A percentile compares a stretch with the other conserved stretches of the same genome.
Conservation (phyloP, 2,113 vertebrate genomes). For the Tapirus terrestris region DNA sequence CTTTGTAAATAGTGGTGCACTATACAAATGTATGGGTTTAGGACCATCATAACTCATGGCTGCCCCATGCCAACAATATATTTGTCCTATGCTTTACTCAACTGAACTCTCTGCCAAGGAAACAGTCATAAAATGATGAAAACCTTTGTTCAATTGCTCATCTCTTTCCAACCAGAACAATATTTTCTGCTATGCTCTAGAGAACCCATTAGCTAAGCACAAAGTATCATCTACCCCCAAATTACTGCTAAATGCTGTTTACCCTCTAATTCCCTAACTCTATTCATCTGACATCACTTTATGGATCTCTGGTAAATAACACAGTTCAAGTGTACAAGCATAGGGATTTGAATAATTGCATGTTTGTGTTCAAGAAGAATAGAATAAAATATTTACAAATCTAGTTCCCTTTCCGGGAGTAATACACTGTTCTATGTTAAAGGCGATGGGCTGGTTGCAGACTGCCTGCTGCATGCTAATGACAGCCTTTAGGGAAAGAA, state of each 20-base stretch:
- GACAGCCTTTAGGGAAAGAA: slow-evolving; percentile 61
- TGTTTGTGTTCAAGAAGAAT: slow-evolving; percentile 78
- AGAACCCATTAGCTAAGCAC: slow-evolving; percentile 60
- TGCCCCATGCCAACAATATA: not conserved
- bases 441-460: slow-evolving; percentile 44
- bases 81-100: not conserved
- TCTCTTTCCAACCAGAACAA: slow-evolving; percentile 56
- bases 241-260: slow-evolving; percentile 69
- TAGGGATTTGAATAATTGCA: slow-evolving; percentile 80
- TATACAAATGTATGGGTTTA: not conserved
- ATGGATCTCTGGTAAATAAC: slow-evolving; percentile 66
- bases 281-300: slow-evolving; percentile 67
- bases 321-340: slow-evolving; percentile 57
- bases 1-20: not conserved
- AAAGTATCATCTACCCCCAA: slow-evolving; percentile 51
- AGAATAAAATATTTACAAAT: slow-evolving; percentile 84
- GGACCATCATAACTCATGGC: not conserved
- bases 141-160: slow-evolving; percentile 45
- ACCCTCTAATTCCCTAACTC: slow-evolving; percentile 66
- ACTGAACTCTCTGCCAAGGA: slow-evolving; percentile 12
- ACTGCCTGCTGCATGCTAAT: slow-evolving; percentile 72
- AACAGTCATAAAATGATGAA: slow-evolving; percentile 21
- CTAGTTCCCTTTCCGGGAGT: slow-evolving; percentile 66
- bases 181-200: slow-evolving; percentile 64
- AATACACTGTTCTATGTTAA: slow-evolving; percentile 63